Evolutionary conservation across 1,140 invertebrate genomes (phyloP), one percentile per base, ranked within the genome.

Genomic region (Ostrea edulis): DNA sequence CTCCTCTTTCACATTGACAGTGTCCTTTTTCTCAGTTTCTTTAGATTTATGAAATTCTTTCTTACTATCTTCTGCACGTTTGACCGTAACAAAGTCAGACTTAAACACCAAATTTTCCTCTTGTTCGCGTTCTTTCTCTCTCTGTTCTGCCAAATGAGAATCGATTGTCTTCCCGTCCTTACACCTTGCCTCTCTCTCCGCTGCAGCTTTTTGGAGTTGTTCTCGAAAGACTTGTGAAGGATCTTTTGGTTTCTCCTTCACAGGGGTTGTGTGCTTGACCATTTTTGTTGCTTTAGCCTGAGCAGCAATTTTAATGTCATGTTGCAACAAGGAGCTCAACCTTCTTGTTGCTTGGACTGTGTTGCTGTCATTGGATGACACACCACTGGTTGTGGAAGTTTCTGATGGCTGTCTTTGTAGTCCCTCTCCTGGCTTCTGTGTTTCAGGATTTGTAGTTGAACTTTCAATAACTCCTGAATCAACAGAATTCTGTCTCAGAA

Each of bases 231-330:
- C 84, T 85, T 91, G 90, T 81, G 92, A 85, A 51, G 91, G 90
- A 87, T 92, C 92, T 86, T 92, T 93, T 55, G 92, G 93, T 88
- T 92, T 92, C 77, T 90, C 89, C 35, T 86, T 89, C 7, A 91
- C 88, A 71, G 90, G 90, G 25, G 93, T 92, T 17, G 90, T 86
- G 86, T 93, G 92, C 84, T 93, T 87, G 54, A 90, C 89, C 82
- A 91, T 85, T 90, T 92, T 92, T 12, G 90, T 85, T 22, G 90
- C 90, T 68, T 91, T 89, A 2, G 92, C 90, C 82, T 92, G 90
- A 35, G 92, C 93, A 58, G 93, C 90, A 62, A 91, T 51, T 71
- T 92, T 91, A 11, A 93, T 92, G 85, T 93, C 93, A 89, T 93
- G 92, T 85, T 93, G 93, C 22, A 93, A 77, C 55, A 93, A 85